These are phyloP conservation scores for Ciconia nigra DNA, from an alignment of 2,797 vertebrate species.

Conservation along the genomic window DNA sequence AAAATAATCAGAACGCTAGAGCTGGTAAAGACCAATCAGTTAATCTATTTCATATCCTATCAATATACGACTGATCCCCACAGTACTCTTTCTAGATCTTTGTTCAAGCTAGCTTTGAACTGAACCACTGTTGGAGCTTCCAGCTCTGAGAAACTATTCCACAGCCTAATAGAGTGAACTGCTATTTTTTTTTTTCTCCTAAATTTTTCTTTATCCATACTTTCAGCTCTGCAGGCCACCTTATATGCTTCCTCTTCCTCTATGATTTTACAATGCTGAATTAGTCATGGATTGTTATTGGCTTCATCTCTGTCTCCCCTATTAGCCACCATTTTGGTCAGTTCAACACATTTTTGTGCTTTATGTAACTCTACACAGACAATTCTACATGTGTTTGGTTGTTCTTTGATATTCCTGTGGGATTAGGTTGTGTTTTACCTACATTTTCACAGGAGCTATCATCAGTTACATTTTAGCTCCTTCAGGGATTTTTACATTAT, in stretches of 20 bases:
- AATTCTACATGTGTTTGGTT: neutral
- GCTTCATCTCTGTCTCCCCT: neutral
- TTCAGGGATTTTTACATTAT: neutral
- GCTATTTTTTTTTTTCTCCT: neutral
- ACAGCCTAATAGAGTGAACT: neutral
- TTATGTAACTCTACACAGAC: neutral
- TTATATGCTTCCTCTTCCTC: neutral
- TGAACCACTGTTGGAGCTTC: neutral
- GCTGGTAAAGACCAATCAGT: neutral
- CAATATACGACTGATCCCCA: neutral
- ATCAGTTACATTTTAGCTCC: neutral
- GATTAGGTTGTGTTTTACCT: neutral
- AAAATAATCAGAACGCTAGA: neutral
- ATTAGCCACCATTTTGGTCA: neutral
- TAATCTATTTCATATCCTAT: neutral
- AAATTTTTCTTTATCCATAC: neutral
- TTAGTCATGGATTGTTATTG: neutral
- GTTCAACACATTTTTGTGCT: neutral
- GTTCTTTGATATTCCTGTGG: neutral
- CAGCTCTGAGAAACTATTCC: neutral
- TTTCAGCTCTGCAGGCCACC: neutral
- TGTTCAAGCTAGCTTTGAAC: neutral
- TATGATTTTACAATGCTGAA: neutral
- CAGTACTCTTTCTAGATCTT: neutral
- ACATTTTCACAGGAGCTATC: neutral